A percentile compares a stretch with the other conserved stretches of the same genome.
Evolutionary conservation across 2,888 invertebrate species (phyloP).

Genomic region (Tetragonisca angustula): DNA sequence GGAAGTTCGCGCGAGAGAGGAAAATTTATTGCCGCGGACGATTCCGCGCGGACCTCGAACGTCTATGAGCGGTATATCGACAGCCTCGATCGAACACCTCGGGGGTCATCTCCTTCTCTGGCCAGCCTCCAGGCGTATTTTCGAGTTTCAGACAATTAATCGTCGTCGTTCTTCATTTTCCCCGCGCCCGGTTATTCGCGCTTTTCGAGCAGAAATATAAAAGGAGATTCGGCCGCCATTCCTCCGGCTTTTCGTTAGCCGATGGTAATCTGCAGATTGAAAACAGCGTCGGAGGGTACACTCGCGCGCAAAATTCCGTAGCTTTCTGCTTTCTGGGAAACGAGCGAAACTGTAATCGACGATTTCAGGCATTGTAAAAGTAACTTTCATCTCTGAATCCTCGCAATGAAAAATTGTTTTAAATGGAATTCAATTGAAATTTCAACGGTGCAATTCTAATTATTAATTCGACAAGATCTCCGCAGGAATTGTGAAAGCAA

Average conservation of each 20-base stretch:
- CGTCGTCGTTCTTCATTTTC: conserved; percentile 24
- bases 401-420: no score
- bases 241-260: not conserved
- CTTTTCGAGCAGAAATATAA: conserved; percentile 9
- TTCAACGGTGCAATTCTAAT: no score
- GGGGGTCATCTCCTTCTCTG: not conserved
- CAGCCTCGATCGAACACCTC: conserved; percentile 37
- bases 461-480: no score
- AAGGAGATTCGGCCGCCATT: not conserved
- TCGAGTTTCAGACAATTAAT: conserved; percentile 48
- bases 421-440: no score
- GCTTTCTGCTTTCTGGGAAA: no score
- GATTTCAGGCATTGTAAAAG: no score
- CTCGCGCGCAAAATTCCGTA: no score
- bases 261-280: conserved; percentile 25
- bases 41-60: conserved; percentile 56
- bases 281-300: not conserved
- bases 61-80: conserved; percentile 60
- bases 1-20: conserved; percentile 54
- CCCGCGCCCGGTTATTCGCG: not conserved
- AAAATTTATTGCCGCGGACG: conserved; percentile 63
- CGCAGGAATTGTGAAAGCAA: no score
- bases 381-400: no score
- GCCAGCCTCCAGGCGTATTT: conserved; percentile 2
- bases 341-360: no score